These are phyloP conservation scores for Tromatobia lineatoria DNA, from an alignment of 2,888 invertebrate species.

Conservation along the genomic window DNA sequence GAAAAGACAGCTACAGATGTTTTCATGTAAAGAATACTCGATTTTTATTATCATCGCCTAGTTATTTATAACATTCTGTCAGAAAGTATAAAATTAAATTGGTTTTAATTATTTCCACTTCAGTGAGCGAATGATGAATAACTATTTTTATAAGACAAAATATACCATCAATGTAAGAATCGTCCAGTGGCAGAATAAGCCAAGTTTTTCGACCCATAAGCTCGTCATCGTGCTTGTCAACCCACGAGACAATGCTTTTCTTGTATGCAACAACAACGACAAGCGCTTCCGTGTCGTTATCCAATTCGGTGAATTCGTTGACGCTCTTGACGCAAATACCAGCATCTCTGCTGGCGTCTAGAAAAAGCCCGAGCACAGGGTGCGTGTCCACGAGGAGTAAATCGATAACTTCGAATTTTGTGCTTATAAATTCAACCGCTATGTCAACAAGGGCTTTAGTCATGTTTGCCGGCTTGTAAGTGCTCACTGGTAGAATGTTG, in stretches of 20 bases:
- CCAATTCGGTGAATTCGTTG: conserved; percentile 67
- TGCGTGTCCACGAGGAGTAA: conserved; percentile 75
- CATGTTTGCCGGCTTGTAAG: conserved; percentile 78
- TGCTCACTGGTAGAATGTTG: conserved; percentile 77
- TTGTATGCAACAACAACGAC: conserved; percentile 78
- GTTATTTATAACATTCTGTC: too few relatives aligned
- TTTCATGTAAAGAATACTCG: too few relatives aligned
- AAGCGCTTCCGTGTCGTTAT: conserved; percentile 73
- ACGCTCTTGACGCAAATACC: conserved; percentile 81
- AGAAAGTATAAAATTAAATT: too few relatives aligned
- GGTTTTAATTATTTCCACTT: background rate
- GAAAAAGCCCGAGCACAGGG: conserved; percentile 71
- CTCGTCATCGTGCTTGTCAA: conserved; percentile 71
- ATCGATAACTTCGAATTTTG: conserved; percentile 78
- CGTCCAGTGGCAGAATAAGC: conserved; percentile 79
- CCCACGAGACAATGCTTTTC: conserved; percentile 78
- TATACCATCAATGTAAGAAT: conserved; percentile 78
- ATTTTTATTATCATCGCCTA: too few relatives aligned
- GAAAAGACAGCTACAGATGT: too few relatives aligned
- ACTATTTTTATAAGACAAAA: background rate
- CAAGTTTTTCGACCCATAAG: conserved; percentile 75
- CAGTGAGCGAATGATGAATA: background rate
- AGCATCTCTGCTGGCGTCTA: conserved; percentile 75
- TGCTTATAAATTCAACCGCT: conserved; percentile 78
- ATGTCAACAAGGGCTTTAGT: conserved; percentile 77